Evolutionary conservation across 2,797 vertebrate species (phyloP).

Genomic region (Tympanoctomys barrerae): DNA sequence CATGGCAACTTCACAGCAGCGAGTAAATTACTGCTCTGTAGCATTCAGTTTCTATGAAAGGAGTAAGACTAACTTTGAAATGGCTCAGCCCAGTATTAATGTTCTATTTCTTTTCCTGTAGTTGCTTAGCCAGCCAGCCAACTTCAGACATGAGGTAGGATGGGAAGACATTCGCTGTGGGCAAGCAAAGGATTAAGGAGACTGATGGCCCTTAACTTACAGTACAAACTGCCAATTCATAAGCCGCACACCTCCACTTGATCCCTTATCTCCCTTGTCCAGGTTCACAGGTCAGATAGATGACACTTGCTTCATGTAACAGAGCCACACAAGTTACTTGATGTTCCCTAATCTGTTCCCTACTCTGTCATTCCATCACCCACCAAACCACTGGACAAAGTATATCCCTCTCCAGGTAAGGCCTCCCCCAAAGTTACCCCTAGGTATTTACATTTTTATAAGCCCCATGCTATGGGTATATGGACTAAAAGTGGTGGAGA

Average conservation of each 20-base stretch:
- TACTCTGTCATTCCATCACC: neutral
- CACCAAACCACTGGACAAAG: neutral
- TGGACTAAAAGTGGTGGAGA: neutral
- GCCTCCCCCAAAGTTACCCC: neutral
- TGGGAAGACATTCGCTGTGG: neutral
- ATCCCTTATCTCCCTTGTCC: neutral
- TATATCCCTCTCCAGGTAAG: neutral
- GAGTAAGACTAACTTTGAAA: neutral
- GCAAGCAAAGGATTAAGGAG: neutral
- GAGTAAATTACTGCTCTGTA: neutral
- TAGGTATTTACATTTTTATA: neutral
- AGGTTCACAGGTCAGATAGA: neutral
- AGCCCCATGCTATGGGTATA: neutral
- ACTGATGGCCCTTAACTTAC: neutral
- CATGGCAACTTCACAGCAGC: neutral
- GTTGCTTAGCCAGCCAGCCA: neutral
- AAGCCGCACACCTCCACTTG: neutral
- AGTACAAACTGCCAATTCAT: neutral
- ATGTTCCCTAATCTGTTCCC: neutral
- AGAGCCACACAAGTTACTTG: neutral
- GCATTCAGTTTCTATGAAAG: constrained; percentile 32
- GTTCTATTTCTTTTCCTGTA: neutral
- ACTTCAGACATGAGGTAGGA: neutral
- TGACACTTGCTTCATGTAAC: neutral
- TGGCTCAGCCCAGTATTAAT: neutral